A percentile compares a stretch with the other conserved stretches of the same genome.
Evolutionary conservation across 2,113 vertebrate species (phyloP).

Genomic region (Meriones unguiculatus): DNA sequence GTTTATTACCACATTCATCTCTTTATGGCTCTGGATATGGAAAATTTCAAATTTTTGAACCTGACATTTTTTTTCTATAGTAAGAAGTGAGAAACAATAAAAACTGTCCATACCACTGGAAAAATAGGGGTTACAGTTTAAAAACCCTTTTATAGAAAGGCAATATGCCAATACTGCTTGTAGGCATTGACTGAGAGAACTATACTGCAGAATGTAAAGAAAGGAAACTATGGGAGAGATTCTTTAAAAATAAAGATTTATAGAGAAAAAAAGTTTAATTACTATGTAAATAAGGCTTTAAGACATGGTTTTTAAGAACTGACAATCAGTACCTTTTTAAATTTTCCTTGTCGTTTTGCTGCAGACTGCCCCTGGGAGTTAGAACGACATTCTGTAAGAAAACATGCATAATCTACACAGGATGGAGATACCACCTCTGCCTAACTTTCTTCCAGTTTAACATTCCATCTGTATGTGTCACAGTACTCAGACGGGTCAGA

Average conservation of each 20-base stretch:
- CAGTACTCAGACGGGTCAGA: conserved; percentile 68
- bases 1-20: neutral
- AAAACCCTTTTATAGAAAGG: conserved; percentile 37
- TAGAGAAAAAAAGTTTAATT: conserved; percentile 84
- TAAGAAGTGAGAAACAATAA: conserved; percentile 29
- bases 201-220: conserved; percentile 73
- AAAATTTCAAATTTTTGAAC: conserved; percentile 44
- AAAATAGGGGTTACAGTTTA: conserved; percentile 18
- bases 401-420: conserved; percentile 93
- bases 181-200: conserved; percentile 63
- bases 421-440: conserved; percentile 88
- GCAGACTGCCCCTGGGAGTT: conserved; percentile 99
- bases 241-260: conserved; percentile 69
- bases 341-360: conserved; percentile 99
- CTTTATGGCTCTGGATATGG: neutral
- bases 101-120: neutral
- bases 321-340: conserved; percentile 99
- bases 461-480: conserved; percentile 71
- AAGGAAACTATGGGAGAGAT: conserved; percentile 74
- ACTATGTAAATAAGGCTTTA: conserved; percentile 86
- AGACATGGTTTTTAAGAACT: conserved; percentile 90
- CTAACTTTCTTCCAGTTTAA: conserved; percentile 67
- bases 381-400: conserved; percentile 99
- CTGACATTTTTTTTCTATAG: neutral
- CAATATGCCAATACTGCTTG: conserved; percentile 54